phyloP scores from a whole-genome alignment of 2,888 invertebrate species.

The Germaria angustata region DNA sequence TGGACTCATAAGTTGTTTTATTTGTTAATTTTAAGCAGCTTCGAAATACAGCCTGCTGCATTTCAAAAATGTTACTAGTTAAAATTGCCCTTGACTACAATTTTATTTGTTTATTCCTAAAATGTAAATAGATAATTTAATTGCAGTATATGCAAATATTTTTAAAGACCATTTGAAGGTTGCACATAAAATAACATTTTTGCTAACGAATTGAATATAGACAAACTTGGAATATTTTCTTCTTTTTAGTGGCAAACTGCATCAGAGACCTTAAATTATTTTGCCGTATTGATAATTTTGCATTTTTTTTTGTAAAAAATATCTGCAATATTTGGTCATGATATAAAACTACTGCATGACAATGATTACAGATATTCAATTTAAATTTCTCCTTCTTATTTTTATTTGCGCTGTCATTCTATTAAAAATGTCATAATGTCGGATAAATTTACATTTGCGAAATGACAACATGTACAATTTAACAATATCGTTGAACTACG shows the following conservation, averaged over 20 bases:
- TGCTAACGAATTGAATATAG: not conserved
- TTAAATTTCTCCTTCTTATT: not conserved
- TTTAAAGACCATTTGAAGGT: not conserved
- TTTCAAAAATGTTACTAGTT: not conserved
- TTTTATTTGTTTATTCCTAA: not conserved
- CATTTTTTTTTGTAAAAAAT: not conserved
- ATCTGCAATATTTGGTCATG: not conserved
- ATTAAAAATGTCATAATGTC: constrained; percentile 5
- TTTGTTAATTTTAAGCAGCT: not conserved
- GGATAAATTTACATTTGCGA: constrained; percentile 8
- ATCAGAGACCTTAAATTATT: not conserved
- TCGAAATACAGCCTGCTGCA: not conserved
- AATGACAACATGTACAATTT: constrained; percentile 1
- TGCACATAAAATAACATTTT: not conserved
- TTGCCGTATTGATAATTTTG: constrained; percentile 13
- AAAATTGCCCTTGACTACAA: not conserved
- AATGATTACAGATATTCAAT: not conserved
- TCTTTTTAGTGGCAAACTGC: not conserved
- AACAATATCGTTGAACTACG: not conserved
- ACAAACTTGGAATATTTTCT: not conserved
- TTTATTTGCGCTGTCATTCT: not conserved
- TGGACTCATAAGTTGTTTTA: too few species aligned
- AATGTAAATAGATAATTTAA: not conserved
- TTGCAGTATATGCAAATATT: not conserved
- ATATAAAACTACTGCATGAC: not conserved